These are phyloP conservation scores for Syncerus caffer DNA, from an alignment of 2,797 vertebrate genomes.

Conservation along the genomic window DNA sequence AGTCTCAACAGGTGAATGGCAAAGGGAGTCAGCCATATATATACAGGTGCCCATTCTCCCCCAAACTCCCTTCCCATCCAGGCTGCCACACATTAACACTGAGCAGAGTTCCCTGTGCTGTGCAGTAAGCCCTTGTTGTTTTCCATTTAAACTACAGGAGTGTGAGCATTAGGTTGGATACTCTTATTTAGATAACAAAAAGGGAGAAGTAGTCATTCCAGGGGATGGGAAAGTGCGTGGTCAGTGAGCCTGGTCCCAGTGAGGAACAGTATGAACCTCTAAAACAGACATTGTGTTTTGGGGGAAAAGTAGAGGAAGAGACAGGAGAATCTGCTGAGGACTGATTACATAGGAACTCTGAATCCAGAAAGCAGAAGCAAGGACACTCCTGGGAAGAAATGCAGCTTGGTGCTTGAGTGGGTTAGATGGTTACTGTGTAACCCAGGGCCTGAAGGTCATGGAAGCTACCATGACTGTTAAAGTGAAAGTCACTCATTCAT, in stretches of 20 bases:
- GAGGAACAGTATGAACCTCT: neutral
- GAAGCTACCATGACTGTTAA: neutral
- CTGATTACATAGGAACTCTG: neutral
- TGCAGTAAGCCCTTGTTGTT: neutral
- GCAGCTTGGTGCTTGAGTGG: neutral
- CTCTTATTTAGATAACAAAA: neutral
- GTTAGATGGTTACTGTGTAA: accelerated
- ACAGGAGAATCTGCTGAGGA: neutral
- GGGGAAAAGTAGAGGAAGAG: neutral
- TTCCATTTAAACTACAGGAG: neutral
- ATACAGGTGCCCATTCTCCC: neutral
- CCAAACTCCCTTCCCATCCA: neutral
- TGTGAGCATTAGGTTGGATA: neutral
- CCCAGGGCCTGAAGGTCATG: neutral
- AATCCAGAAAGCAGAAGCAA: neutral
- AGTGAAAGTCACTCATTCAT: neutral
- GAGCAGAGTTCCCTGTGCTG: neutral
- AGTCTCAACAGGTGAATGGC: neutral
- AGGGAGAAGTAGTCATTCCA: neutral
- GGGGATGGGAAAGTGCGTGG: neutral
- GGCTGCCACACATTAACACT: neutral
- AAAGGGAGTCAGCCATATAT: neutral
- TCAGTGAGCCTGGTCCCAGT: neutral
- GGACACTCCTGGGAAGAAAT: neutral
- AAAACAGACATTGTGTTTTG: neutral